A percentile compares a stretch with the other conserved stretches of the same genome.
Evolutionary conservation across 1,140 invertebrate species (phyloP).

Genomic region (Aphelenchoides besseyi): DNA sequence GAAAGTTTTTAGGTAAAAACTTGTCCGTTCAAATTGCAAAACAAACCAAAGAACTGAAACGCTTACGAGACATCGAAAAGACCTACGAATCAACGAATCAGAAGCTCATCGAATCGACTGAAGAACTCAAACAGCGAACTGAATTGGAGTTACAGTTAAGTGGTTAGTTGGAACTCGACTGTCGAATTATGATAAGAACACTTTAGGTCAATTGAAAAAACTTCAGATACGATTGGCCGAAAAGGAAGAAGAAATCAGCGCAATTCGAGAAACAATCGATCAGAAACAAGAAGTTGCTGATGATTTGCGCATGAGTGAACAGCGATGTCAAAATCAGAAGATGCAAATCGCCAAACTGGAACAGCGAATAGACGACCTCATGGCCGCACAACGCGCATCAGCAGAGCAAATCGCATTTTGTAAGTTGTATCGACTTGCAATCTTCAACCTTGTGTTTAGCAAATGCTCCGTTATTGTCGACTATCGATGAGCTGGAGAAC

Average conservation of each 20-base stretch:
- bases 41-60: slow-evolving; percentile 30
- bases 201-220: slow-evolving; percentile 18
- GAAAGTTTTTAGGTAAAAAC: slow-evolving; percentile 24
- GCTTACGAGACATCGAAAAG: slow-evolving; percentile 24
- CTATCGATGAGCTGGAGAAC: slow-evolving; percentile 19
- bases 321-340: slow-evolving; percentile 29
- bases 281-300: slow-evolving; percentile 13
- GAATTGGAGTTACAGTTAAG: slow-evolving; percentile 10
- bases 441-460: slow-evolving; percentile 26
- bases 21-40: slow-evolving; percentile 25
- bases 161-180: too few species aligned
- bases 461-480: slow-evolving; percentile 28
- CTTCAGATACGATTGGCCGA: slow-evolving; percentile 2
- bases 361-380: slow-evolving; percentile 26
- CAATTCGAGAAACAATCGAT: background rate
- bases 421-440: slow-evolving; percentile 21
- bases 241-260: background rate
- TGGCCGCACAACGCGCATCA: slow-evolving; percentile 24
- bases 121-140: slow-evolving; percentile 23
- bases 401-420: slow-evolving; percentile 27
- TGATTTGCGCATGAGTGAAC: slow-evolving; percentile 9
- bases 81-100: background rate
- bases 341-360: slow-evolving; percentile 24
- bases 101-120: slow-evolving; percentile 20
- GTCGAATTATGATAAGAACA: too few species aligned